Evolutionary conservation across 1,140 invertebrate genomes (phyloP), one percentile per base, ranked within the genome.

Genomic region (Brachionus plicatilis): DNA sequence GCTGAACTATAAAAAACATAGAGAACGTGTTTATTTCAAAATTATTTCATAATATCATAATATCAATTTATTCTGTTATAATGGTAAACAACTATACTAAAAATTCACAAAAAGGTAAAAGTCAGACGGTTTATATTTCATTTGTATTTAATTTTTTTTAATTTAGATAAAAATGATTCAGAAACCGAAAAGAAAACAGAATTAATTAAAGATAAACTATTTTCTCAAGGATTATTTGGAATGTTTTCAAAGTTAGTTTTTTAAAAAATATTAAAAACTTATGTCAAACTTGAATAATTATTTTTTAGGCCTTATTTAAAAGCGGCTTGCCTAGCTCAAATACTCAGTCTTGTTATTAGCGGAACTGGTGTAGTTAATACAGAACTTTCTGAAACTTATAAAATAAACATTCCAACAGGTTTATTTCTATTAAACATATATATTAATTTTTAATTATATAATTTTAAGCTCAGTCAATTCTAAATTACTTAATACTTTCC

Each of bases 401-500:
- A 92, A 85, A 91, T 94, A 65, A 91, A 93, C 84, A 91, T 93
- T 41, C 93, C 93, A 14, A 94, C 94, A 87, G 92, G 92, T 93
- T 88, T 88, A 87, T 86, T 7, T 70, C 65, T 79, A 24, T 37
- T 20, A 14, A 8, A 37, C 2, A 8, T n/a, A 14, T 24, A n/a
- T 29, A n/a, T 2, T 65, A 27, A 65, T 33, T 50, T 20, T 33
- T n/a, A 3, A 33, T 20, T 41, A 20, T 75, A 4, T 14, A 70
- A 9, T 45, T 60, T 80, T 65, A 87, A 93, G 94, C 92, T 68
- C 94, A 95, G 89, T 93, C 93, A 86, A 92, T 95, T 86, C 91
- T 94, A n/a, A 94, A 94, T 84, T 95, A 95, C 88, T 90, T 92
- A 79, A 90, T 93, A 85, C 90, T 95, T 85, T 93, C 93, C 87